These are phyloP conservation scores for Anticlea derivata DNA, from an alignment of 2,888 invertebrate genomes.

Conservation along the genomic window DNA sequence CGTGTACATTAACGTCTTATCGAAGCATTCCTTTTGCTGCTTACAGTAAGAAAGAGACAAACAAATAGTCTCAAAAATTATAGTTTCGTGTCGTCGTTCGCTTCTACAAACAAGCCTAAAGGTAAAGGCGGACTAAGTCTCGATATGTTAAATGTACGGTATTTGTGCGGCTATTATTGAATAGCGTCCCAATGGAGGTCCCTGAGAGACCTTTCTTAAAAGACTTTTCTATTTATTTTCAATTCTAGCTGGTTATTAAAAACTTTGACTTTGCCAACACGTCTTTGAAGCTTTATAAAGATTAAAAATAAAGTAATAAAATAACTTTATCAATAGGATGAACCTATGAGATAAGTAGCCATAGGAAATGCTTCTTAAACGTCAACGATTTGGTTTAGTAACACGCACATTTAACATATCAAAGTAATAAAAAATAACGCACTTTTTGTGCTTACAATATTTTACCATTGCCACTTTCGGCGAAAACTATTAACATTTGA, in stretches of 20 bases:
- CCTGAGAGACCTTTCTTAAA: constrained; percentile 15
- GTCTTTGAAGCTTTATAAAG: too few species aligned
- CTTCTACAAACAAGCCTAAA: constrained; percentile 75
- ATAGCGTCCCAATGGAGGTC: constrained; percentile 26
- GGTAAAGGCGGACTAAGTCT: constrained; percentile 76
- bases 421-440: constrained; percentile 59
- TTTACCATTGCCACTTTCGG: constrained; percentile 54
- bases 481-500: constrained; percentile 54
- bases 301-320: too few species aligned
- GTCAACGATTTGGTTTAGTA: constrained; percentile 12
- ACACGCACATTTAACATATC: constrained; percentile 65
- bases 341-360: not conserved
- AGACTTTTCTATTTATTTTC: not conserved
- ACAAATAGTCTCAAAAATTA: constrained; percentile 59
- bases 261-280: not conserved
- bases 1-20: constrained; percentile 81
- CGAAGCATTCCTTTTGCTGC: constrained; percentile 78
- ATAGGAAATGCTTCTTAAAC: constrained; percentile 29
- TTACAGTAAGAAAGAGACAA: constrained; percentile 75
- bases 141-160: constrained; percentile 62
- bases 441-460: constrained; percentile 70
- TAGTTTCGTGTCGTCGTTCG: constrained; percentile 58
- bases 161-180: constrained; percentile 26
- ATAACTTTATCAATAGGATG: too few species aligned
- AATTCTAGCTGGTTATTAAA: not conserved